These are phyloP conservation scores for Phytoseiulus persimilis DNA, from an alignment of 2,888 invertebrate species.

Conservation along the genomic window DNA sequence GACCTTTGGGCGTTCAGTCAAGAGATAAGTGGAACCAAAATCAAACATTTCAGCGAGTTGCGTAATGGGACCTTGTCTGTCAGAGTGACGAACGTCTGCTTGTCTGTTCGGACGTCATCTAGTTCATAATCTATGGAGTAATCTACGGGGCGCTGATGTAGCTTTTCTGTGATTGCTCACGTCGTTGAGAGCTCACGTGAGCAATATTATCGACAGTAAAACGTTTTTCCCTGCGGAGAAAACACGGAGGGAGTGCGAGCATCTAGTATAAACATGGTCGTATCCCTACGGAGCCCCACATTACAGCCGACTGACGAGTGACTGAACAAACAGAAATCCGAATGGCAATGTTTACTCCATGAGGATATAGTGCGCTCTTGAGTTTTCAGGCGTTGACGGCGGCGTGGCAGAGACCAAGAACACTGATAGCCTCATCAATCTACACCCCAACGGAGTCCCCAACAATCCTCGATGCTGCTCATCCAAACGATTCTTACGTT, in stretches of 20 bases:
- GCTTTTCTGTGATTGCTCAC: not conserved
- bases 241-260: not conserved
- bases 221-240: not conserved
- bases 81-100: not conserved
- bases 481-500: not conserved
- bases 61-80: not conserved
- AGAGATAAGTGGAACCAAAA: not conserved
- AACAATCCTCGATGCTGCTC: not conserved
- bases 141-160: not conserved
- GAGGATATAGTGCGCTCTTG: not conserved
- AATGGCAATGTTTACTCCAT: not conserved
- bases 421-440: not conserved
- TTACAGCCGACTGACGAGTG: not conserved
- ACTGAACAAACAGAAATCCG: not conserved
- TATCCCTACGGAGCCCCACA: not conserved
- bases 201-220: not conserved
- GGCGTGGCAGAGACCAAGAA: not conserved
- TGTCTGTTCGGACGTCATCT: not conserved
- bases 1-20: not conserved
- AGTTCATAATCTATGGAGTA: not conserved
- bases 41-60: not conserved
- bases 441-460: not conserved
- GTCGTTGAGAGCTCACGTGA: not conserved
- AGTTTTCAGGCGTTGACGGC: not conserved
- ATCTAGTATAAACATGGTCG: not conserved